Evolutionary conservation across 2,797 vertebrate species (phyloP), one percentile per base, ranked within the genome.

Genomic region (Notolabrus celidotus): DNA sequence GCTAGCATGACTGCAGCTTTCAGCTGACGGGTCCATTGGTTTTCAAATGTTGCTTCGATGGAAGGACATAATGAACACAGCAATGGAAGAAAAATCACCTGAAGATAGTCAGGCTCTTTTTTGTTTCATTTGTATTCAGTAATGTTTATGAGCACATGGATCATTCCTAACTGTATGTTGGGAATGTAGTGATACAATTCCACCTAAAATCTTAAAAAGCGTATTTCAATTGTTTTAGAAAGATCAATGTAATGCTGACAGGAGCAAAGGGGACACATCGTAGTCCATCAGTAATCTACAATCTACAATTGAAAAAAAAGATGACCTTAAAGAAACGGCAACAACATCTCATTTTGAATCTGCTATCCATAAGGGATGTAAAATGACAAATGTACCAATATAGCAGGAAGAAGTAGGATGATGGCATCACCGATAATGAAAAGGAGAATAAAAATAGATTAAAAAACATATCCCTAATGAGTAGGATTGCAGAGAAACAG

Each of bases 381-480:
- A 33, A 74, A 74, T 41, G 25, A 67, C 54, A 62, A 71, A 5
- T 22, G 34, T 17, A 67, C 70, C 19, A 67, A 17, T 6, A 41
- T 15, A 36, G 55, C 9, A 63, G 25, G 19, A 64, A 75, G 41
- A 41, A 69, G 47, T 1, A 14, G 31, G 29, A 47, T 50, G 19
- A 57, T 23, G 29, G 53, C 23, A 5, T 17, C 55, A 22, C 41
- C 45, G 20, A 33, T 56, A 70, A 74, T 65, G 67, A 81, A 62
- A 65, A 66, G 69, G 50, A 66, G 68, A 75, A 83, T 77, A 80
- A 79, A 85, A 86, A 51, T 67, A 60, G 65, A 86, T 77, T 36
- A 67, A 80, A 88, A 79, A 66, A 75, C 39, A 56, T 79, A 57
- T 86, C 81, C 67, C 80, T 81, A 68, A 84, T 85, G 86, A 83